A percentile compares a stretch with the other conserved stretches of the same genome.
Conservation (phyloP, 2,888 invertebrate genomes). For the Halictus ligatus region DNA sequence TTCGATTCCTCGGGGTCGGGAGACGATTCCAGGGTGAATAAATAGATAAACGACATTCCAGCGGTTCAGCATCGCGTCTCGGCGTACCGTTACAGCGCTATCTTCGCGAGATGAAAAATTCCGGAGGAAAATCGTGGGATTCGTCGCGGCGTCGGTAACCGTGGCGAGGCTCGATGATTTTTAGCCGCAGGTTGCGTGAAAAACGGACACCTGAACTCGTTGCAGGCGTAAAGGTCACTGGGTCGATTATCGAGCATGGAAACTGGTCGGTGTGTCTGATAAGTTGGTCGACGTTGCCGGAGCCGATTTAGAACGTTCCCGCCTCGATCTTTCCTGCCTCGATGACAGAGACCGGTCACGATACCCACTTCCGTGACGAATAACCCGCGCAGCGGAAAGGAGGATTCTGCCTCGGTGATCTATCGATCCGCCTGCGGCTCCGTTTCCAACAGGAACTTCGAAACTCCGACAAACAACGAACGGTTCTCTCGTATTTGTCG, state of each 20-base stretch:
- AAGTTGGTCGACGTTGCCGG: constrained; percentile 35
- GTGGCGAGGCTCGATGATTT: constrained; percentile 18
- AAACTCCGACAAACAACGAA: constrained; percentile 14
- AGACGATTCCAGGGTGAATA: background rate
- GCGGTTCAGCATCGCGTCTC: background rate
- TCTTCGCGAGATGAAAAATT: background rate
- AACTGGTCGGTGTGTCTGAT: constrained; percentile 49
- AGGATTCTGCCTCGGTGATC: background rate
- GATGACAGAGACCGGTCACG: constrained; percentile 31
- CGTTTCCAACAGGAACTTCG: background rate
- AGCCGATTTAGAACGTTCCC: constrained; percentile 17
- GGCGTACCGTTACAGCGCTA: background rate
- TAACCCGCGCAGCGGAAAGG: background rate
- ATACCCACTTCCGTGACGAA: background rate
- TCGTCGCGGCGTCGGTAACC: background rate
- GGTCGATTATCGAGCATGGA: constrained; percentile 65
- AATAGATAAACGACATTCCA: background rate
- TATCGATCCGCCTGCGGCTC: background rate
- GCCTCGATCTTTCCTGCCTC: constrained; percentile 11
- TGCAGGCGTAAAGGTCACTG: constrained; percentile 67
- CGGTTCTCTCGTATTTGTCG: background rate
- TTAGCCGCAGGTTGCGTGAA: constrained; percentile 37
- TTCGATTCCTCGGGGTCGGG: background rate
- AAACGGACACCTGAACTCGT: constrained; percentile 39
- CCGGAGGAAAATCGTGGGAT: background rate